A percentile compares a stretch with the other conserved stretches of the same genome.
Conservation (phyloP, 2,113 vertebrate species). For the Cephalopholis sonnerati region DNA sequence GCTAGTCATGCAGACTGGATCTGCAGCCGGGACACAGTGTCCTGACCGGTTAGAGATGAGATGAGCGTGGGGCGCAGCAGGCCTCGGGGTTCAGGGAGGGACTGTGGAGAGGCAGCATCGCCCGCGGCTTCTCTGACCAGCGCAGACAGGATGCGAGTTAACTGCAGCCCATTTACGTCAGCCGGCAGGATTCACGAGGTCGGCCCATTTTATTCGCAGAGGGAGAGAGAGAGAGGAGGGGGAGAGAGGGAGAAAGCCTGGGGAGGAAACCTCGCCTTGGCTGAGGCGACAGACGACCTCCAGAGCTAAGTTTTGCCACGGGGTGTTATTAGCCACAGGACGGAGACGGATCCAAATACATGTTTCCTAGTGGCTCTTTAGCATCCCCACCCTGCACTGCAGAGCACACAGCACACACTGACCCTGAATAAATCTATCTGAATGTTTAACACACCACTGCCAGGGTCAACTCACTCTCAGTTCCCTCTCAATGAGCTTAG, state of each 20-base stretch:
- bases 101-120: conserved; percentile 31
- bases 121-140: conserved; percentile 66
- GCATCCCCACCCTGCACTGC: conserved; percentile 36
- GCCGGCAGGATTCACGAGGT: conserved; percentile 69
- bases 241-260: conserved; percentile 18
- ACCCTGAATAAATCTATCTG: conserved; percentile 53
- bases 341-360: conserved; percentile 31
- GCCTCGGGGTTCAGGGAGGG: conserved; percentile 34
- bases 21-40: conserved; percentile 38
- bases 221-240: neutral
- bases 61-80: conserved; percentile 8
- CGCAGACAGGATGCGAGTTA: conserved; percentile 78
- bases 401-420: conserved; percentile 31
- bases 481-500: neutral
- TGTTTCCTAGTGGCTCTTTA: conserved; percentile 46
- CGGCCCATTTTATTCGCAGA: conserved; percentile 59
- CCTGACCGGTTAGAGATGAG: conserved; percentile 26
- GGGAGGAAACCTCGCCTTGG: conserved; percentile 74
- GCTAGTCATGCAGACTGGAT: conserved; percentile 22
- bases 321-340: conserved; percentile 78
- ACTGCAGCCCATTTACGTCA: conserved; percentile 76
- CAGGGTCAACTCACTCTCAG: conserved; percentile 26
- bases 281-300: conserved; percentile 66
- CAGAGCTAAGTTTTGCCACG: conserved; percentile 68
- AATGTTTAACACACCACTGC: conserved; percentile 31